Evolutionary conservation across 2,113 vertebrate genomes (phyloP).

Genomic region (Leptosomus discolor): DNA sequence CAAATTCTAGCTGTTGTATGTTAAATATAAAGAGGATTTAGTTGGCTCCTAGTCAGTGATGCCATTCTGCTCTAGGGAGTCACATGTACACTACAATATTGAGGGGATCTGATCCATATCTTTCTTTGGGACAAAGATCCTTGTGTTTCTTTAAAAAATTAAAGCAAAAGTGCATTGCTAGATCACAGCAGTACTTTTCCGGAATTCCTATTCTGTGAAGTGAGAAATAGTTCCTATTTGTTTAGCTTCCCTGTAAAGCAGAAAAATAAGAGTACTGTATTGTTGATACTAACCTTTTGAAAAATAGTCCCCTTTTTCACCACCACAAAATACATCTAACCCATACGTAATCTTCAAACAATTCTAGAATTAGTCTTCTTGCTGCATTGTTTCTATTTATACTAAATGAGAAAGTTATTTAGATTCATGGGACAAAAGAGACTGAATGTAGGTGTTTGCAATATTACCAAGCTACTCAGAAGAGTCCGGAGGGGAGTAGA

Average conservation of each 20-base stretch:
- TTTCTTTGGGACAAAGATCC: neutral
- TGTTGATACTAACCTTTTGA: neutral
- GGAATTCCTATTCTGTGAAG: neutral
- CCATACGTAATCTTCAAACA: neutral
- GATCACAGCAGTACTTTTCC: neutral
- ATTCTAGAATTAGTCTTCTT: neutral
- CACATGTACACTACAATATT: neutral
- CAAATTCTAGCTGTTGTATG: slow-evolving; percentile 50
- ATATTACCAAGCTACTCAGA: neutral
- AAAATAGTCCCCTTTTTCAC: neutral
- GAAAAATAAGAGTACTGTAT: neutral
- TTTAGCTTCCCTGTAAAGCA: neutral
- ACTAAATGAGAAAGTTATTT: neutral
- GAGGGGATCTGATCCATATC: neutral
- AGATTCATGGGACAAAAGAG: neutral
- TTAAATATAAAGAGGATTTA: slow-evolving; percentile 74
- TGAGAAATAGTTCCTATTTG: neutral
- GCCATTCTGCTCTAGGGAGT: slow-evolving; percentile 46
- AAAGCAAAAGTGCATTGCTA: neutral
- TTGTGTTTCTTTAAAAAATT: neutral
- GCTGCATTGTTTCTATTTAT: neutral
- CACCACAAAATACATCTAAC: neutral
- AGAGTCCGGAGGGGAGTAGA: neutral
- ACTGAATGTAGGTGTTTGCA: neutral
- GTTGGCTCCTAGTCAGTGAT: slow-evolving; percentile 65